Evolutionary conservation across 2,797 vertebrate species (phyloP).

Genomic region (Chelonia mydas): DNA sequence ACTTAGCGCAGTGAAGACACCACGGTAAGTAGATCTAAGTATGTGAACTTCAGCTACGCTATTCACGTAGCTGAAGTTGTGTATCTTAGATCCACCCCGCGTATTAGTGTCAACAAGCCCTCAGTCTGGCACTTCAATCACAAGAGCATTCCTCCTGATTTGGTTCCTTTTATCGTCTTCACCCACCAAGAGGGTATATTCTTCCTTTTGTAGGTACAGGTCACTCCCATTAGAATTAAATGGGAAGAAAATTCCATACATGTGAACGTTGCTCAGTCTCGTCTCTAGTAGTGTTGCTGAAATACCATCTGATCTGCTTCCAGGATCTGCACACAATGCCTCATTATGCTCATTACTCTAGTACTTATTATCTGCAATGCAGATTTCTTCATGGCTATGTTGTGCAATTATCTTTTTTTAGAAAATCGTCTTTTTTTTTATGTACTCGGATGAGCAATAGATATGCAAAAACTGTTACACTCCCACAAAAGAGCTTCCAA

Average conservation of each 20-base stretch:
- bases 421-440: slow-evolving; percentile 74
- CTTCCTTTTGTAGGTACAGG: background rate
- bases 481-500: slow-evolving; percentile 64
- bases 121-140: fast-evolving
- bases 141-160: fast-evolving
- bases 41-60: no score
- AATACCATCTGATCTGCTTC: slow-evolving; percentile 63
- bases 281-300: slow-evolving; percentile 41
- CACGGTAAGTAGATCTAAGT: no score
- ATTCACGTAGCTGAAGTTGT: no score
- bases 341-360: slow-evolving; percentile 78
- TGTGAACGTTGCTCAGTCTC: slow-evolving; percentile 25
- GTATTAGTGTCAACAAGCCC: no score
- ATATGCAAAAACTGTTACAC: slow-evolving; percentile 58
- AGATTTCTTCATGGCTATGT: slow-evolving; percentile 77
- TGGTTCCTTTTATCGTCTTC: background rate
- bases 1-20: no score
- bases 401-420: slow-evolving; percentile 78
- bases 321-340: slow-evolving; percentile 60
- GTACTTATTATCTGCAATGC: slow-evolving; percentile 77
- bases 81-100: no score
- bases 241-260: background rate
- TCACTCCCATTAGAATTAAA: background rate
- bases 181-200: background rate
- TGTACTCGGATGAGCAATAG: slow-evolving; percentile 71